phyloP scores from a whole-genome alignment of 2,113 vertebrate genomes.

The Propithecus coquereli region DNA sequence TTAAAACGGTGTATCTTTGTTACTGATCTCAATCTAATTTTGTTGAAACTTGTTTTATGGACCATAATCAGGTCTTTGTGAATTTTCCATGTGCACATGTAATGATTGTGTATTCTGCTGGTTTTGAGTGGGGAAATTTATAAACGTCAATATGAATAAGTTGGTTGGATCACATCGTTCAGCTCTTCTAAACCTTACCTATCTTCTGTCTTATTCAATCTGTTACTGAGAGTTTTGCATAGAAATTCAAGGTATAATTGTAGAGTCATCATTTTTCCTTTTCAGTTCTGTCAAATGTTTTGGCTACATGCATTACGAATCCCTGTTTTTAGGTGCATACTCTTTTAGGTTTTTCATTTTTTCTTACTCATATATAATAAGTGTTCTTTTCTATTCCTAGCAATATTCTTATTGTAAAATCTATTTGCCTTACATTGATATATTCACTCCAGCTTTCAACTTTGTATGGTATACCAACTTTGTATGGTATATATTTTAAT shows the following conservation, averaged over 20 bases:
- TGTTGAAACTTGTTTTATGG: not conserved
- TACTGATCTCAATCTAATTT: not conserved
- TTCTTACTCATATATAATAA: not conserved
- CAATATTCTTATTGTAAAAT: not conserved
- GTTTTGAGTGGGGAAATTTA: not conserved
- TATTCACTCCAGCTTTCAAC: not conserved
- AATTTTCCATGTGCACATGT: not conserved
- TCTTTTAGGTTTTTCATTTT: not conserved
- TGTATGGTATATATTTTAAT: not conserved
- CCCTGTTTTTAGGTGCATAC: not conserved
- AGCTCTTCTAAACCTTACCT: not conserved
- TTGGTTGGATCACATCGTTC: not conserved
- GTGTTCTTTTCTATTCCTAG: not conserved
- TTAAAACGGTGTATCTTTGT: not conserved
- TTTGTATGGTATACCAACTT: not conserved
- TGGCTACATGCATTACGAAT: not conserved
- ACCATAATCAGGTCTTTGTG: not conserved
- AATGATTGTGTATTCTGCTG: not conserved
- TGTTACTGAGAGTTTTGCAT: not conserved
- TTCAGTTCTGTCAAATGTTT: not conserved
- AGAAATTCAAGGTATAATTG: not conserved
- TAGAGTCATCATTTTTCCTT: not conserved
- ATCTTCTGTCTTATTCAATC: not conserved
- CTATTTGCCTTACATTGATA: not conserved
- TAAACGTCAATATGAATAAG: not conserved